Evolutionary conservation across 2,888 invertebrate genomes (phyloP).

Genomic region (Cheilosia variabilis): DNA sequence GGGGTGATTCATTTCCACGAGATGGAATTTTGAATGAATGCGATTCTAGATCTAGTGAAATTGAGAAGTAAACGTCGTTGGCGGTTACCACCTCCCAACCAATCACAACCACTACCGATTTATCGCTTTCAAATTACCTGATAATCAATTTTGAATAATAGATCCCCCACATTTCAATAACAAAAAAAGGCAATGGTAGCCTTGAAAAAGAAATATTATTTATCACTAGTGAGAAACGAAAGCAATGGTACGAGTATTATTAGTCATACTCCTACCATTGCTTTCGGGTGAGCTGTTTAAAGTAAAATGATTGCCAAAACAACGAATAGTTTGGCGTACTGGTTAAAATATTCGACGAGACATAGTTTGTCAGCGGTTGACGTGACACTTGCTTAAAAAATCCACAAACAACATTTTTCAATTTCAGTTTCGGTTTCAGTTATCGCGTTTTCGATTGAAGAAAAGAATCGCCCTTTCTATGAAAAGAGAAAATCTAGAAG

Average conservation of each 20-base stretch:
- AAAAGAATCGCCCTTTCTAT: too few species aligned
- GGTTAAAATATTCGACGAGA: too few species aligned
- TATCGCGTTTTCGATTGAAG: too few species aligned
- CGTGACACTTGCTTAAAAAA: too few species aligned
- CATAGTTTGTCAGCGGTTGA: too few species aligned
- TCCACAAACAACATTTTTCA: too few species aligned
- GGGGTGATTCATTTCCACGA: conserved; percentile 19
- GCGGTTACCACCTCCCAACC: not conserved
- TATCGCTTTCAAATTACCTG: conserved; percentile 37
- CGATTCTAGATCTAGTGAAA: conserved; percentile 15
- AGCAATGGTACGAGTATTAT: not conserved
- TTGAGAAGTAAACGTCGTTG: conserved; percentile 21
- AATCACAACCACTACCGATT: conserved; percentile 11
- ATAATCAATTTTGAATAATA: conserved; percentile 39
- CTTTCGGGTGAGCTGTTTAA: not conserved
- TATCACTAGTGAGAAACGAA: not conserved
- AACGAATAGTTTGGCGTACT: too few species aligned
- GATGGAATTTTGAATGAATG: conserved; percentile 1
- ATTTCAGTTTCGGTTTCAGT: too few species aligned
- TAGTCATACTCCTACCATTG: too few species aligned
- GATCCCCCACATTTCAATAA: not conserved
- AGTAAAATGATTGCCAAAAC: not conserved
- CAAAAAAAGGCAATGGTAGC: conserved; percentile 18
- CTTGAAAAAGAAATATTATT: conserved; percentile 11
- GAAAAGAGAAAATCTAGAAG: too few species aligned